These are phyloP conservation scores for Turnix velox DNA, from an alignment of 2,113 vertebrate genomes.

Conservation along the genomic window DNA sequence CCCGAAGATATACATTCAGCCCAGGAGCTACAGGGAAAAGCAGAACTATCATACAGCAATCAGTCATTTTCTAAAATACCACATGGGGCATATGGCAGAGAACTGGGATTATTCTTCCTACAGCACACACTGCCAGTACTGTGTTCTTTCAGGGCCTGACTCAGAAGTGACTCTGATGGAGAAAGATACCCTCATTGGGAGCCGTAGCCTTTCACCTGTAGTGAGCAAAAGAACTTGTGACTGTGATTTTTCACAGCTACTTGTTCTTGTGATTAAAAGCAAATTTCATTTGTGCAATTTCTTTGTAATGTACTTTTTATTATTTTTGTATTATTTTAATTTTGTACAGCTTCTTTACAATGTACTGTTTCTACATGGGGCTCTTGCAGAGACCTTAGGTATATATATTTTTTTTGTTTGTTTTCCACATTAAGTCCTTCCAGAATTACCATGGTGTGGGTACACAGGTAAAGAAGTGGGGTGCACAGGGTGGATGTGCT, in stretches of 20 bases:
- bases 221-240: neutral
- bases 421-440: neutral
- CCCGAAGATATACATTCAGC: constrained; percentile 9
- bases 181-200: neutral
- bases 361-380: neutral
- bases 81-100: constrained; percentile 14
- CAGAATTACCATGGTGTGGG: neutral
- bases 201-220: neutral
- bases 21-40: constrained; percentile 34
- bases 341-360: neutral
- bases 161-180: neutral
- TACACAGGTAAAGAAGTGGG: neutral
- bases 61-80: constrained; percentile 15
- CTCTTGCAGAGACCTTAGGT: neutral
- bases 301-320: neutral
- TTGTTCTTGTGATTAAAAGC: neutral
- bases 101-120: neutral
- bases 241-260: neutral
- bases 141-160: neutral
- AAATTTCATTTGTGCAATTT: neutral
- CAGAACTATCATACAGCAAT: neutral
- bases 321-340: neutral
- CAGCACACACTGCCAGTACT: neutral
- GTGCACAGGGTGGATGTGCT: neutral
- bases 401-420: too few species aligned